A percentile compares a stretch with the other conserved stretches of the same genome.
Evolutionary conservation across 2,113 vertebrate species (phyloP).

Genomic region (Poeciliopsis occidentalis): DNA sequence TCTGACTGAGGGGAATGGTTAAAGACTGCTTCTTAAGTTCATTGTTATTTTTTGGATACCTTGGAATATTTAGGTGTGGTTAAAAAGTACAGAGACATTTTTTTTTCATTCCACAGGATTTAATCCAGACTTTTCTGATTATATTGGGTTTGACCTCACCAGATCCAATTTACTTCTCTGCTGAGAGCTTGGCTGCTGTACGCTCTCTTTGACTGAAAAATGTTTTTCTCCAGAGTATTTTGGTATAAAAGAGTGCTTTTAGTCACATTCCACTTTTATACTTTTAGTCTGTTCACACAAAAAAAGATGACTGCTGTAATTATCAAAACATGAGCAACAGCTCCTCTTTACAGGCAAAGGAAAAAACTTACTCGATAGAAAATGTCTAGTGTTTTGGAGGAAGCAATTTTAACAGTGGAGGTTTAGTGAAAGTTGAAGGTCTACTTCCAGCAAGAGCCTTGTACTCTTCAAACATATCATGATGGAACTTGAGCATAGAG

Average conservation of each 20-base stretch:
- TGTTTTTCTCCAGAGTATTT: slow-evolving; percentile 41
- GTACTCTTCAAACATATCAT: not conserved
- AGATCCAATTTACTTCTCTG: slow-evolving; percentile 54
- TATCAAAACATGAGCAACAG: slow-evolving; percentile 20
- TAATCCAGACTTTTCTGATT: slow-evolving; percentile 12
- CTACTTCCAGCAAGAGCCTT: not conserved
- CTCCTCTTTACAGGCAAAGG: slow-evolving; percentile 15
- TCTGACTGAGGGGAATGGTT: no score
- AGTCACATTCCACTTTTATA: not conserved
- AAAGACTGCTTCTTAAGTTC: no score
- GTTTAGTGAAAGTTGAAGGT: slow-evolving; percentile 20
- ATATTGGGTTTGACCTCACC: slow-evolving; percentile 43
- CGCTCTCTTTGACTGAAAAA: slow-evolving; percentile 51
- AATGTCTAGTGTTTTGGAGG: slow-evolving; percentile 27
- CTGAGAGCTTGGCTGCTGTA: slow-evolving; percentile 53
- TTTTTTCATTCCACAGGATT: not conserved
- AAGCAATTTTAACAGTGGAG: slow-evolving; percentile 19
- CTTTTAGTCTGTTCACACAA: not conserved
- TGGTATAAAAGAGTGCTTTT: slow-evolving; percentile 40
- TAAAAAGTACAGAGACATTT: not conserved
- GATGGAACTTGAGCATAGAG: not conserved
- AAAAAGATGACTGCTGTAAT: slow-evolving; percentile 24
- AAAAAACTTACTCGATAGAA: slow-evolving; percentile 32
- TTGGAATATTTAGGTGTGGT: not conserved
- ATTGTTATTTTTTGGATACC: not conserved